These are phyloP conservation scores for Panthera uncia DNA, from an alignment of 2,113 vertebrate species.

Conservation along the genomic window DNA sequence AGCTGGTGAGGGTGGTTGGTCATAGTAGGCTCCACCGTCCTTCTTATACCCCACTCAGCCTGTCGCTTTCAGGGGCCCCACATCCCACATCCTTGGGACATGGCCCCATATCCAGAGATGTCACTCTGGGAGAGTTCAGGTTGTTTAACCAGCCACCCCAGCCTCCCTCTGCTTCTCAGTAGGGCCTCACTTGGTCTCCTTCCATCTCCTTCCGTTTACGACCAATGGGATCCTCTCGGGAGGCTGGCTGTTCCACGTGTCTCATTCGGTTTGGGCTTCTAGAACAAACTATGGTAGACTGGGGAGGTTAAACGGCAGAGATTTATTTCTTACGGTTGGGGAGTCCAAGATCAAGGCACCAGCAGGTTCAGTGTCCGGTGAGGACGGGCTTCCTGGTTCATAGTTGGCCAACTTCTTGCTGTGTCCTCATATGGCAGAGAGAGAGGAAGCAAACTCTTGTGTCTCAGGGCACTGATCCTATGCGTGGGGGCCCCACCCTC, in stretches of 20 bases:
- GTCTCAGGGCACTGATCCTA: neutral
- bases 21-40: neutral
- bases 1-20: neutral
- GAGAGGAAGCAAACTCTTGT: neutral
- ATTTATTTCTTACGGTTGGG: neutral
- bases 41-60: fast-evolving
- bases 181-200: neutral
- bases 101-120: neutral
- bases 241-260: neutral
- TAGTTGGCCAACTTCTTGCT: neutral
- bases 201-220: neutral
- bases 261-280: neutral
- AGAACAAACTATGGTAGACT: neutral
- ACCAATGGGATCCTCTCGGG: neutral
- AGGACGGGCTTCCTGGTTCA: neutral
- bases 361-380: neutral
- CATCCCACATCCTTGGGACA: neutral
- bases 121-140: neutral
- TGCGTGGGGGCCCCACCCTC: neutral
- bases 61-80: neutral
- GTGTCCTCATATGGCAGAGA: neutral
- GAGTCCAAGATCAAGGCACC: neutral
- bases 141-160: fast-evolving
- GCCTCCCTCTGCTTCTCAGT: neutral
- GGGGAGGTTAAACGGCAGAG: neutral